These are phyloP conservation scores for Leptobrachium ailaonicum DNA, from an alignment of 2,113 vertebrate genomes.

Conservation along the genomic window DNA sequence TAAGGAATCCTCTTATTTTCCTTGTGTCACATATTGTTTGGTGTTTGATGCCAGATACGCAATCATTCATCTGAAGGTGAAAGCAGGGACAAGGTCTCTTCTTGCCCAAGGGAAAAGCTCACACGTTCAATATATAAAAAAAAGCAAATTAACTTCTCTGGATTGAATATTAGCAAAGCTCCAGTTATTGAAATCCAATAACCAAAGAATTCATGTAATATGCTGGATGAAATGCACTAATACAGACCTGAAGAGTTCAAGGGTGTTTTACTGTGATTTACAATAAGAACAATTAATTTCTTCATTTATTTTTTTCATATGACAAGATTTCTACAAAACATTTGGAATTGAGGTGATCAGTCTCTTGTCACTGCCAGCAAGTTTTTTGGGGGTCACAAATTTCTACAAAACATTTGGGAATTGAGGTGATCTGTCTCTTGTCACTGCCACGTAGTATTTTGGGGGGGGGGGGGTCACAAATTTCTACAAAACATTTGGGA, in stretches of 20 bases:
- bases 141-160: conserved; percentile 30
- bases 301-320: no score
- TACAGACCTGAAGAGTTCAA: not conserved
- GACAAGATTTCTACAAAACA: no score
- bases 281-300: not conserved
- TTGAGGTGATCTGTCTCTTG: no score
- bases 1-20: conserved; percentile 44
- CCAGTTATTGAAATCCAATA: conserved; percentile 6
- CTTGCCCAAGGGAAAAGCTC: conserved; percentile 5
- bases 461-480: no score
- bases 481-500: no score
- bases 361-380: no score
- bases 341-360: no score
- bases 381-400: no score
- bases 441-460: no score
- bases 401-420: no score
- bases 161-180: conserved; percentile 20
- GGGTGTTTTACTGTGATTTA: not conserved
- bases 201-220: not conserved
- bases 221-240: not conserved
- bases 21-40: conserved; percentile 43
- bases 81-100: conserved; percentile 22
- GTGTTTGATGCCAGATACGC: conserved; percentile 40
- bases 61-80: conserved; percentile 48
- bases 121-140: conserved; percentile 25